Base-by-base conservation (phyloP, 1,140 invertebrate species). In the Drosophila yakuba region DNA sequence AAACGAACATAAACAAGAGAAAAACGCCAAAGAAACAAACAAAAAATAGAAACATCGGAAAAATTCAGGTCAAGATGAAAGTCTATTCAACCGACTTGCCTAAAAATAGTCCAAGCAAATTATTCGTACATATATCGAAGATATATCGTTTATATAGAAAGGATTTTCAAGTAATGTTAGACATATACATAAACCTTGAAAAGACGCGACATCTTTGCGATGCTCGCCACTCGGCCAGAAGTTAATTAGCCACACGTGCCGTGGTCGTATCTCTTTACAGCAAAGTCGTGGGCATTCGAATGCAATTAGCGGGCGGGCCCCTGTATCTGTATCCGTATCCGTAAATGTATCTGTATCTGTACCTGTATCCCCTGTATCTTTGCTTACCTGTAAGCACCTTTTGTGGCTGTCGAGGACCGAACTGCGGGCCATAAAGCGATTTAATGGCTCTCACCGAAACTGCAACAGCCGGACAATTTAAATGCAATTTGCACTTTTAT, bases 1-100 rank as follows among this genome's bases (percentile, higher is more conserved):
- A 71, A 71, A 57, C 25, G 25, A n/a, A 69, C 41, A 57, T 66
- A 67, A 67, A 67, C 44, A 23, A 28, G 17, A 59, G 36, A 36
- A 48, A 64, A 4, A 20, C 41, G 35, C 28, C 32, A 32, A 45
- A 43, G 14, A 41, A 58, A 12, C 8, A 11, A 23, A 38, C 25
- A 47, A 39, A 68, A 57, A 69, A 57, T 38, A 69, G 62, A 62
- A 56, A 50, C 51, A 71, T 55, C 41, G 62, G 15, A n/a, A 38
- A 71, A 71, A 72, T 72, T 72, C 68, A 72, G 68, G 68, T 72
- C 68, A 72, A 71, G 68, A 58, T 72, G 68, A 58, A 71, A 72
- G 68, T 72, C 66, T 72, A 72, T 72, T 72, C 68, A 72, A 71
- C 64, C 28, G 66, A 57, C 15, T 20, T 14, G 35, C 8, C 23